These are phyloP conservation scores for Acyrthosiphon pisum DNA, from an alignment of 1,140 invertebrate species.

Conservation along the genomic window DNA sequence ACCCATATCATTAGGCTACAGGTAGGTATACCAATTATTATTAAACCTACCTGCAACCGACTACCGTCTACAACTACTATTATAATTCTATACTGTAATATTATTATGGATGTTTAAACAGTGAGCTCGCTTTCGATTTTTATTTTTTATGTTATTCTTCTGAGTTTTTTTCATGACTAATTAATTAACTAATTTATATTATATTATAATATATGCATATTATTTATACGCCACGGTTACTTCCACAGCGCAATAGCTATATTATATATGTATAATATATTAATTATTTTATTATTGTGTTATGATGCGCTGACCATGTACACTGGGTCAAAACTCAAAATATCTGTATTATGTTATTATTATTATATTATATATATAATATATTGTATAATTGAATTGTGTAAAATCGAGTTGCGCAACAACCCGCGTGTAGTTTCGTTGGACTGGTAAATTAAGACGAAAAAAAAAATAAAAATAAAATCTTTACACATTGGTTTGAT, in stretches of 20 bases:
- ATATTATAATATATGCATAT: not conserved
- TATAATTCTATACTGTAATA: not conserved
- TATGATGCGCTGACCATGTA: not conserved
- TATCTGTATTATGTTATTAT: not conserved
- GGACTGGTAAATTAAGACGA: not conserved
- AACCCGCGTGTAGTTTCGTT: not conserved
- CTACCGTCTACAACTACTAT: not conserved
- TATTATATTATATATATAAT: not conserved
- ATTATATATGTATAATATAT: no score
- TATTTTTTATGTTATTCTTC: not conserved
- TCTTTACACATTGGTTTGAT: not conserved
- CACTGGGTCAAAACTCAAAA: not conserved
- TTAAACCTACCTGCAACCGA: not conserved
- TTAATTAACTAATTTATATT: not conserved
- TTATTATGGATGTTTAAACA: not conserved
- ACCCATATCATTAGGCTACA: not conserved
- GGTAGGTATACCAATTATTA: not conserved
- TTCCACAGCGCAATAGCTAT: not conserved
- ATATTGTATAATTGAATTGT: slow-evolving; percentile 22
- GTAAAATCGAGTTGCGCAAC: not conserved
- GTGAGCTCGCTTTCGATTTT: not conserved
- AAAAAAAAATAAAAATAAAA: not conserved
- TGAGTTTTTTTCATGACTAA: not conserved
- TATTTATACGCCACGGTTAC: not conserved
- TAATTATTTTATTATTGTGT: not conserved